Conservation (phyloP, 30 jellyfish, hydroid and myxozoan species). For the Haliclystus octoradiatus region DNA sequence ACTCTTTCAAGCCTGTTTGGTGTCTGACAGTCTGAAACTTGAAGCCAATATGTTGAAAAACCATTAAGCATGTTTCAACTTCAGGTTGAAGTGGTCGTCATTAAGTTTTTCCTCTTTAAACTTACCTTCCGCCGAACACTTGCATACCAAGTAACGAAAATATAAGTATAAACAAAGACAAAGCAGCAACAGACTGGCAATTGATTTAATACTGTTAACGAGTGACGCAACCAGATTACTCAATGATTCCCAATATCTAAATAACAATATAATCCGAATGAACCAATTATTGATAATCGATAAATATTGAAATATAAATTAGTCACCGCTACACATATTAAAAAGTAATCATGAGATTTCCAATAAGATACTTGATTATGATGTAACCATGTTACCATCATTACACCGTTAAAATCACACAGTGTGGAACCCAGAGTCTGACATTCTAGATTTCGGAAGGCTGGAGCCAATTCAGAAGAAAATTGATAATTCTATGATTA, state of each 20-base stretch:
- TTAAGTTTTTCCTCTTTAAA: no score
- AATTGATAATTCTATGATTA: no score
- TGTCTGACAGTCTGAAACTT: no score
- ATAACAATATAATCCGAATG: neutral
- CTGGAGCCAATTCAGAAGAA: no score
- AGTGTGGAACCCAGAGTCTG: neutral
- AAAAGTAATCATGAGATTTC: neutral
- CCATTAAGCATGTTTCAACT: no score
- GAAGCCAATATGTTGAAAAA: no score
- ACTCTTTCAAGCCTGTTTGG: no score
- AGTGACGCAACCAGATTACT: slow-evolving; percentile 95
- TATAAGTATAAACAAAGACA: slow-evolving; percentile 79
- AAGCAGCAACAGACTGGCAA: slow-evolving; percentile 94
- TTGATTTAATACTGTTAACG: slow-evolving; percentile 94
- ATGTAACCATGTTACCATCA: neutral
- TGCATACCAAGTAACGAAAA: slow-evolving; percentile 99
- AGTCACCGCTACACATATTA: neutral
- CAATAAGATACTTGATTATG: neutral
- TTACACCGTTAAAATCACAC: neutral
- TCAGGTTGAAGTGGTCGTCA: no score
- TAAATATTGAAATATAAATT: neutral
- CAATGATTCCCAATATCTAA: slow-evolving; percentile 94
- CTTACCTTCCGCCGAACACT: slow-evolving; percentile 90
- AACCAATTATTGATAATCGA: neutral
- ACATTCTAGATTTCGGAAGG: no score